These are phyloP conservation scores for Perca schrenkii DNA, from an alignment of 2,113 vertebrate genomes.

Conservation along the genomic window DNA sequence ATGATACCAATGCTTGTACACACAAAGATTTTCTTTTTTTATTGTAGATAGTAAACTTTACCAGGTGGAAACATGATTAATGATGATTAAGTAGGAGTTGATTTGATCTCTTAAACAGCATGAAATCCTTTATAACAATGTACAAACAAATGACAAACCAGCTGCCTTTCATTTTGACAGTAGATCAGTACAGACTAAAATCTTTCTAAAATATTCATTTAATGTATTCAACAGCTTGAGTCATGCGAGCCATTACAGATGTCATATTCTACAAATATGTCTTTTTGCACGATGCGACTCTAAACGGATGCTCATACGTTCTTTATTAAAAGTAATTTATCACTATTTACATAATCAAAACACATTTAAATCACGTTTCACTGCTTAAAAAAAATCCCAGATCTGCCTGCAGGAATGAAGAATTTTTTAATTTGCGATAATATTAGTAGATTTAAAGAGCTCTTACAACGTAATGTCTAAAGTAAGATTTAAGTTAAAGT, in stretches of 20 bases:
- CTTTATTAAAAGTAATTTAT: background rate
- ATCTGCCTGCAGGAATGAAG: slow-evolving; percentile 11
- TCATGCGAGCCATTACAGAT: background rate
- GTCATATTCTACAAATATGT: background rate
- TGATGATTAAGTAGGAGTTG: background rate
- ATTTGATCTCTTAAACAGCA: background rate
- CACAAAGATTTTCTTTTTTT: background rate
- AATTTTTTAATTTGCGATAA: background rate
- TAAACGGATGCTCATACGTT: background rate
- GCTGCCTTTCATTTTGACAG: slow-evolving; percentile 21
- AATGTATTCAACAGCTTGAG: background rate
- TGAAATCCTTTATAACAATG: background rate
- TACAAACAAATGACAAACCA: slow-evolving; percentile 19
- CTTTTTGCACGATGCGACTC: background rate
- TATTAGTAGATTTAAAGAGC: background rate
- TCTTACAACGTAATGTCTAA: background rate
- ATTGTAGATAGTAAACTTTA: background rate
- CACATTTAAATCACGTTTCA: background rate
- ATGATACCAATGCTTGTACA: background rate
- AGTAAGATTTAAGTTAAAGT: background rate
- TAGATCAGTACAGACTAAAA: background rate
- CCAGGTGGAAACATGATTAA: background rate
- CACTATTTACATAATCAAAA: background rate
- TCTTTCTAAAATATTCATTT: background rate
- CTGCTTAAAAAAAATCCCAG: background rate